Base-by-base conservation (phyloP, 2,797 vertebrate genomes). In the Galaxias olidus region DNA sequence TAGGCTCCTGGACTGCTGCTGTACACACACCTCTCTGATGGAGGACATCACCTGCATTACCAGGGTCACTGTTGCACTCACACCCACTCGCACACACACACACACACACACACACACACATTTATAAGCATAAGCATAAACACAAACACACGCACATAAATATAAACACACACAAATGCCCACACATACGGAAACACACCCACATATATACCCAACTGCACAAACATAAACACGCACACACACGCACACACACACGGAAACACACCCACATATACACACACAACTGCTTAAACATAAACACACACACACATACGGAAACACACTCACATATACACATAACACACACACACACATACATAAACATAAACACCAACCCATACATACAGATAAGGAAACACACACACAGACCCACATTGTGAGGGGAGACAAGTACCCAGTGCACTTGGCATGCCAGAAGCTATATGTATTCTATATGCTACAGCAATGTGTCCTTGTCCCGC, bases 1-100 rank as follows among this genome's bases (percentile, higher is more conserved):
- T 48, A 75, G 80, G 76, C 62, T 82, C 73, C 50, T 62, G 73
- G 77, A 43, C 71, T 59, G 59, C 55, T 55, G 69, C 69, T 59
- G 52, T 19, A 65, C 42, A 59, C 59, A 63, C 40, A n/a, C 57
- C 20, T 9, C 18, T 15, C 49, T 10, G 30, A 60, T 56, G 51
- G 58, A 71, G 41, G 45, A 43, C 56, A 56, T 17, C 44, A 61
- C 63, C 63, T 61, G 55, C 48, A 67, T 63, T 63, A 72, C 46
- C 55, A 63, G 55, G 57, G 66, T 70, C 59, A 65, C 52, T 53
- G 20, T 19, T 56, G 43, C n/a, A 20, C 14, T 19, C 0, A 18
- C 53, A n/a, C 40, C 47, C 40, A 43, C n/a, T 15, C 41, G 12
- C 13, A 48, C 19, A 54, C 50, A 59, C 18, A 48, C 0, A 61